A percentile compares a stretch with the other conserved stretches of the same genome.
phyloP scores from a whole-genome alignment of 2,797 vertebrate genomes.

The Lepilemur ruficaudatus region DNA sequence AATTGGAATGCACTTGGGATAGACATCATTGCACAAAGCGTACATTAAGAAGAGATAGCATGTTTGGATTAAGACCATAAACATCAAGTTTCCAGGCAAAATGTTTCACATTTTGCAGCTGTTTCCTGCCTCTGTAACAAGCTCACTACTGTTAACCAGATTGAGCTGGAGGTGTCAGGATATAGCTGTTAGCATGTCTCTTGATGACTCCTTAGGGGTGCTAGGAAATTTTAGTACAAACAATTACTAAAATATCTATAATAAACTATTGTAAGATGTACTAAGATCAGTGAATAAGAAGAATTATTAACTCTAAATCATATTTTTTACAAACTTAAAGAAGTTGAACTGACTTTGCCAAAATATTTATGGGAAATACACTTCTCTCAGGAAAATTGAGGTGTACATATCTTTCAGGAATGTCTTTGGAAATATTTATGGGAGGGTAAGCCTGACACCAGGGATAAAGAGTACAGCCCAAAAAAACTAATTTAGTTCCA shows the following conservation, averaged over 20 bases:
- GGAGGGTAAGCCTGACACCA: constrained; percentile 37
- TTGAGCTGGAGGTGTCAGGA: constrained; percentile 19
- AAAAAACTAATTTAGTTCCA: constrained; percentile 56
- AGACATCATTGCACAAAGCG: not conserved
- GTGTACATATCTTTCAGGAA: constrained; percentile 52
- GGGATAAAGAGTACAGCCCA: not conserved
- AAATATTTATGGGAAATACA: constrained; percentile 53
- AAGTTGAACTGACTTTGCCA: constrained; percentile 45
- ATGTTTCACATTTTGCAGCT: constrained; percentile 35
- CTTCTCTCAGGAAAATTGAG: constrained; percentile 50
- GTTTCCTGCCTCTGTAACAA: constrained; percentile 50
- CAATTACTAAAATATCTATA: not conserved
- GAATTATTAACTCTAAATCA: constrained; percentile 10
- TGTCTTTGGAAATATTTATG: constrained; percentile 67
- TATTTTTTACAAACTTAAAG: constrained; percentile 39
- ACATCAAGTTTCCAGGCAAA: constrained; percentile 21
- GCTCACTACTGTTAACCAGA: not conserved
- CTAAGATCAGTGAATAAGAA: constrained; percentile 30
- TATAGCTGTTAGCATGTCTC: not conserved
- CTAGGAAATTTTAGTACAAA: constrained; percentile 13
- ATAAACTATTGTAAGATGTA: not conserved
- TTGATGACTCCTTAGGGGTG: not conserved
- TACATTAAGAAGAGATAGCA: constrained; percentile 33
- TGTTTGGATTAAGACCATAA: constrained; percentile 45
- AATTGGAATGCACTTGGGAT: not conserved